Evolutionary conservation across 2,113 vertebrate species (phyloP).

Genomic region (sheep (Ovis aries)): ARS-UI_Ramb_v3.0 NC_056076.1:53933001-53933500

Average conservation of each 20-base stretch:
- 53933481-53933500: neutral
- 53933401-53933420: neutral
- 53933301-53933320: neutral
- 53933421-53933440: neutral
- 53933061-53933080: neutral
- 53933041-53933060: neutral
- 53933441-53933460: neutral
- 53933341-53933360: neutral
- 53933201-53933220: neutral
- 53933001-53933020: neutral
- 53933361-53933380: neutral
- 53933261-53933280: neutral
- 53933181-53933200: neutral
- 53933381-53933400: neutral
- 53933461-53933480: neutral
- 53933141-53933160: neutral
- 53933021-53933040: neutral
- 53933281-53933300: neutral
- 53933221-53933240: neutral
- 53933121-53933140: neutral
- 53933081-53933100: neutral
- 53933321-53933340: neutral
- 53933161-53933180: neutral
- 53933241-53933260: fast-evolving
- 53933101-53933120: neutral